These are phyloP conservation scores for Drosophila paranaensis DNA, from an alignment of 2,888 invertebrate species.

Conservation along the genomic window DNA sequence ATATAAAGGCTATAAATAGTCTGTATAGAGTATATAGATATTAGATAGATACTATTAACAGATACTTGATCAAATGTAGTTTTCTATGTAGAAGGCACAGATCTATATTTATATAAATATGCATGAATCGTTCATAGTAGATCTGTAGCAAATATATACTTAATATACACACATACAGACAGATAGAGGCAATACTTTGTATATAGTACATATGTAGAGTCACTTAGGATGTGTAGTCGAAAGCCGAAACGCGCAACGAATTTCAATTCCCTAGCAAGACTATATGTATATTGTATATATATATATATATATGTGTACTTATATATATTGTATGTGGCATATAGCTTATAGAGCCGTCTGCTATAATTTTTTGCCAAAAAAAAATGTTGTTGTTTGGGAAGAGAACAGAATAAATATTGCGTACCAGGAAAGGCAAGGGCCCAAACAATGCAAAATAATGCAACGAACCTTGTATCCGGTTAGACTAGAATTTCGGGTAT, in stretches of 20 bases:
- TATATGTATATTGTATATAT: neutral
- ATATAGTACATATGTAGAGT: neutral
- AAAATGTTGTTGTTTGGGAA: constrained; percentile 5
- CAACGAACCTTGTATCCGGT: constrained; percentile 82
- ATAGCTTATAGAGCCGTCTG: neutral
- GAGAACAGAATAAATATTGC: constrained; percentile 28
- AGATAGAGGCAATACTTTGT: neutral
- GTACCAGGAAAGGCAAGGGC: constrained; percentile 52
- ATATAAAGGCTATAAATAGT: neutral
- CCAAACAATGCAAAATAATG: constrained; percentile 78
- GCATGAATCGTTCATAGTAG: neutral
- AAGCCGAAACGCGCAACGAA: neutral
- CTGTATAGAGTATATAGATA: neutral
- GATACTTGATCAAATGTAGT: neutral
- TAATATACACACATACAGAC: neutral
- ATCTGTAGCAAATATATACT: neutral
- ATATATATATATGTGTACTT: neutral
- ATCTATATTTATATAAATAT: neutral
- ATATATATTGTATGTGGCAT: neutral
- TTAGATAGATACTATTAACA: neutral
- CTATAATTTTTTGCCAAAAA: constrained; percentile 9
- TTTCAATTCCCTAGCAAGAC: neutral
- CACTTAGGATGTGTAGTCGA: neutral
- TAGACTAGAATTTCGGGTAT: constrained; percentile 82
- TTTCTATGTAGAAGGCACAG: neutral